Base-by-base conservation (phyloP, 2,888 invertebrate genomes). In the Melanophora roralis region DNA sequence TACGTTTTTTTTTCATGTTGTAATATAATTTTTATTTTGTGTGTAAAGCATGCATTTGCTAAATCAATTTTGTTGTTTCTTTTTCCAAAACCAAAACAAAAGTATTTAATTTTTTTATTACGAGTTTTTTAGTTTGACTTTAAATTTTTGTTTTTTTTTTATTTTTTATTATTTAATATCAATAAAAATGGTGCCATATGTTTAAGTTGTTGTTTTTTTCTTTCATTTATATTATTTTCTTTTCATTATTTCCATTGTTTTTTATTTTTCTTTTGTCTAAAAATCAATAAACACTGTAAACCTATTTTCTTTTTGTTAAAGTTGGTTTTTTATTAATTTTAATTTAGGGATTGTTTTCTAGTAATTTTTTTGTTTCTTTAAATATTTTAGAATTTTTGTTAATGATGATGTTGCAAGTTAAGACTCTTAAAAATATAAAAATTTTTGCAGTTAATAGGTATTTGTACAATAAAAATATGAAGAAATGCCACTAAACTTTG, bases 171-270 rank as follows among this genome's bases (percentile, higher is more conserved):
- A 67, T n/a, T 76, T 76, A 64, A 76, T 73, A 64, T 72, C 72
- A 80, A 80, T 80, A 76, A 76, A 76, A 76, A 69, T 76, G 80
- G 80, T 76, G 80, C 76, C 76, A 76, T 68, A 74, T 69, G 55
- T 75, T n/a, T n/a, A n/a, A n/a, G n/a, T 27, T 80, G 62, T 71
- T 74, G 47, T 51, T 73, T 43, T 14, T 67, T 49, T 27, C 64
- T 69, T 78, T 40, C n/a, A 49, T 38, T 57, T 53, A 36, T 49
- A 69, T 65, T 43, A 45, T 73, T 64, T 49, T 68, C 32, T 59
- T 40, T 16, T 68, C 65, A 45, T 27, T 27, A 27, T 27, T 65
- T 59, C 59, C 40, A 51, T 59, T 74, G 69, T 60, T 51, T 9
- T 11, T 68, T 67, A 32, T 3, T 49, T 67, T 16, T 49, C 27